A percentile compares a stretch with the other conserved stretches of the same genome.
Conservation (phyloP, 2,888 invertebrate genomes). For the Sarcophaga caerulescens region DNA sequence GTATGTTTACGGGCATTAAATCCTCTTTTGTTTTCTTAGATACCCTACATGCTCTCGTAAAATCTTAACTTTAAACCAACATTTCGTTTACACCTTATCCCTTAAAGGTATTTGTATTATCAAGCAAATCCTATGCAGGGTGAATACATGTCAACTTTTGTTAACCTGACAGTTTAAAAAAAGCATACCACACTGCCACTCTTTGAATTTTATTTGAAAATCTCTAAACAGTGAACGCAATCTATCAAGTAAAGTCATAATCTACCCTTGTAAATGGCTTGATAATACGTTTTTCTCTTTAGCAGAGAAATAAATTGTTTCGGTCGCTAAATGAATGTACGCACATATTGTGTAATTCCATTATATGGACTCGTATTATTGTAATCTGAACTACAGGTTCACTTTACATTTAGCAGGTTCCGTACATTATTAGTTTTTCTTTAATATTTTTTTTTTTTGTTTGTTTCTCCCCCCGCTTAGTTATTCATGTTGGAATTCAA, state of each 20-base stretch:
- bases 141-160: background rate
- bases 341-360: slow-evolving; percentile 74
- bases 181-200: slow-evolving; percentile 35
- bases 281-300: slow-evolving; percentile 78
- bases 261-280: slow-evolving; percentile 65
- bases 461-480: slow-evolving; percentile 38
- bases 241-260: slow-evolving; percentile 66
- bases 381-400: slow-evolving; percentile 70
- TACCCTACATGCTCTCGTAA: slow-evolving; percentile 66
- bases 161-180: background rate
- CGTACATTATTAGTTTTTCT: slow-evolving; percentile 46
- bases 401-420: slow-evolving; percentile 69
- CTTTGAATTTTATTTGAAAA: slow-evolving; percentile 12
- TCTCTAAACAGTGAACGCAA: slow-evolving; percentile 33
- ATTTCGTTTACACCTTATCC: too few relatives aligned
- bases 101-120: background rate
- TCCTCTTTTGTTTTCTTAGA: slow-evolving; percentile 48
- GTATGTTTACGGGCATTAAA: slow-evolving; percentile 65
- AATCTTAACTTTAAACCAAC: background rate
- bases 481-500: slow-evolving; percentile 62
- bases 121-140: background rate
- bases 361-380: slow-evolving; percentile 59
- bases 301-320: slow-evolving; percentile 77
- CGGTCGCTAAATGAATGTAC: slow-evolving; percentile 71
- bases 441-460: slow-evolving; percentile 14